Evolutionary conservation across 2,797 vertebrate genomes (phyloP), one percentile per base, ranked within the genome.

Genomic region (Gymnothorax javanicus): DNA sequence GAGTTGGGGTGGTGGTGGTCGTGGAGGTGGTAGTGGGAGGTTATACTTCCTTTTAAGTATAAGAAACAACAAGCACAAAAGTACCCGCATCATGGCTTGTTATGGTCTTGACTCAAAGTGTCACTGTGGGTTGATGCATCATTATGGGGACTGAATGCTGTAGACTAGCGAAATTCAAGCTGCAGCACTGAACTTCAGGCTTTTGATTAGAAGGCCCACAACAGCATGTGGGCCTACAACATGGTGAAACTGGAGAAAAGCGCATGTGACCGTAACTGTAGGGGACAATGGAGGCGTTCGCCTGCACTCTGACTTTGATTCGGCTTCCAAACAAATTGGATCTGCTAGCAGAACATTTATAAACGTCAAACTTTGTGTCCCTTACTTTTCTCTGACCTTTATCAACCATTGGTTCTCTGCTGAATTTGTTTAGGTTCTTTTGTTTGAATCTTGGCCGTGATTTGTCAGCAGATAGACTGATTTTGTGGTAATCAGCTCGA

Each of bases 251-350:
- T 62, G 62, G 69, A 27, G 5, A 82, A 86, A 54, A 17, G 82
- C 27, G 50, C 15, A 7, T 59, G 7, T 4, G 17, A 13, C 33
- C 17, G 11, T 9, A 84, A 60, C 83, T 33, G 54, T 15, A 13
- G 62, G 62, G 25, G 11, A 71, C 82, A 25, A 69, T 20, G 15
- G 33, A 56, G 50, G 7, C 25, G 69, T 71, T 82, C 13, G 12
- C 17, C 54, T 27, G 25, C 81, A 43, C 12, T 83, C 83, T 82
- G 60, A 86, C 85, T 86, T 82, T 86, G 85, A 67, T 67, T 27
- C 17, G 23, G 79, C 82, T 86, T 67, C 54, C 50, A 12, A 83
- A 56, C 50, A 81, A 81, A 81, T 9, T 81, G 50, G 52, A 23
- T 54, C 8, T 23, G 50, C 6, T 17, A 17, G 52, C 23, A 81